Conservation (phyloP, 2,888 invertebrate species). For the Chloroclystis v-ata region DNA sequence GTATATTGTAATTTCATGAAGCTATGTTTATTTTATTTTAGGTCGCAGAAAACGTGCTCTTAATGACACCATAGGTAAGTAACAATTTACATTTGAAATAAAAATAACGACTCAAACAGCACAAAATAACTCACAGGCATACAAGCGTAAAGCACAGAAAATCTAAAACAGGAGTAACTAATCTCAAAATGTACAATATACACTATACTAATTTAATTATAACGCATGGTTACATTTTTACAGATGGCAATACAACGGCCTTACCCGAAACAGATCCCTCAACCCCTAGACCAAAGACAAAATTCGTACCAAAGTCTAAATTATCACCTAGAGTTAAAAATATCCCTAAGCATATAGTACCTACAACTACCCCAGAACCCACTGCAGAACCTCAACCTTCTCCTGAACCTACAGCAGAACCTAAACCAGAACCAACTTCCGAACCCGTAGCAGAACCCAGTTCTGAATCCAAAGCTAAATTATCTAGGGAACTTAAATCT, state of each 20-base stretch:
- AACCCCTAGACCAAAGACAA: conserved; percentile 43
- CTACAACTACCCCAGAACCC: conserved; percentile 6
- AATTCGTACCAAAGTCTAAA: conserved; percentile 43
- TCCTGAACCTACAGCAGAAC: conserved; percentile 12
- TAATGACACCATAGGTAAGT: conserved; percentile 44
- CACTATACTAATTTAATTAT: conserved; percentile 44
- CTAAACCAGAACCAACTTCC: conserved; percentile 10
- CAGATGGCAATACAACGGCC: conserved; percentile 72
- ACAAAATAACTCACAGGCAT: conserved; percentile 33
- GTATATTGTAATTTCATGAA: too few relatives aligned
- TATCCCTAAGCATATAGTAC: conserved; percentile 29
- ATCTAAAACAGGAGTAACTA: conserved; percentile 31
- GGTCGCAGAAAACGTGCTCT: conserved; percentile 50
- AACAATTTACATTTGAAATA: not conserved
- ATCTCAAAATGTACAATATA: conserved; percentile 36
- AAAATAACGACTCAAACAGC: conserved; percentile 18
- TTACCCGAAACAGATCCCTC: conserved; percentile 44
- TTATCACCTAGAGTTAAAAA: conserved; percentile 27
- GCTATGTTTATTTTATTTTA: conserved; percentile 17
- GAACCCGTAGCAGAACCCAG: conserved; percentile 13
- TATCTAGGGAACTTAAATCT: conserved; percentile 40
- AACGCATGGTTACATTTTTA: conserved; percentile 69
- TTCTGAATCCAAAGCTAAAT: conserved; percentile 43
- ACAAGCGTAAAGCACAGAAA: conserved; percentile 33
- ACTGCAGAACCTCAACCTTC: conserved; percentile 7